phyloP scores from a whole-genome alignment of 2,888 invertebrate genomes.

The Polylopha cassiicola region DNA sequence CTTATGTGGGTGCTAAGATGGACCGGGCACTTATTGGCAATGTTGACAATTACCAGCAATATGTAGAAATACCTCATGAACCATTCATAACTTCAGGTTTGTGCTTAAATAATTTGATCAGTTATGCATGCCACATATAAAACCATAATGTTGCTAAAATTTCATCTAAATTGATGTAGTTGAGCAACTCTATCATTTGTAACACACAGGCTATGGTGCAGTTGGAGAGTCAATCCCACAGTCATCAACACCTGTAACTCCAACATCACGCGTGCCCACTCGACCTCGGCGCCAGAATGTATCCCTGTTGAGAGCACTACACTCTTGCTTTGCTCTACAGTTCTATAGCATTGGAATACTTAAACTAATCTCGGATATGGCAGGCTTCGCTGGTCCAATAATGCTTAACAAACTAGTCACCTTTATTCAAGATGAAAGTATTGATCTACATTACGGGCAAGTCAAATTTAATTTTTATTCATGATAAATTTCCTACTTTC shows the following conservation, averaged over 20 bases:
- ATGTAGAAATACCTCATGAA: conserved; percentile 64
- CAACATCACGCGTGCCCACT: conserved; percentile 52
- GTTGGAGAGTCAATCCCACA: conserved; percentile 51
- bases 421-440: conserved; percentile 84
- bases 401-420: conserved; percentile 88
- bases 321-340: conserved; percentile 85
- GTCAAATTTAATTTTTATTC: conserved; percentile 26
- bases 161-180: too few species aligned
- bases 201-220: conserved; percentile 54
- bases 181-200: not conserved
- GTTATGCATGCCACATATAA: too few species aligned
- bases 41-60: conserved; percentile 66
- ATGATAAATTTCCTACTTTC: not conserved
- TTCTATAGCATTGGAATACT: conserved; percentile 91
- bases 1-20: conserved; percentile 78
- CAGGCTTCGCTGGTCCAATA: conserved; percentile 93
- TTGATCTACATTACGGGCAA: conserved; percentile 82
- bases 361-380: conserved; percentile 88
- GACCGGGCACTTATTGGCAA: conserved; percentile 76
- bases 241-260: conserved; percentile 58
- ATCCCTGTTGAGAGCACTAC: conserved; percentile 82
- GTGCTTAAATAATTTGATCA: too few species aligned
- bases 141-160: too few species aligned
- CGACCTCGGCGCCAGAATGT: conserved; percentile 62
- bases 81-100: conserved; percentile 68